A percentile compares a stretch with the other conserved stretches of the same genome.
These are phyloP conservation scores for Leptobrachium leishanense DNA, from an alignment of 2,113 vertebrate species.

Conservation along the genomic window DNA sequence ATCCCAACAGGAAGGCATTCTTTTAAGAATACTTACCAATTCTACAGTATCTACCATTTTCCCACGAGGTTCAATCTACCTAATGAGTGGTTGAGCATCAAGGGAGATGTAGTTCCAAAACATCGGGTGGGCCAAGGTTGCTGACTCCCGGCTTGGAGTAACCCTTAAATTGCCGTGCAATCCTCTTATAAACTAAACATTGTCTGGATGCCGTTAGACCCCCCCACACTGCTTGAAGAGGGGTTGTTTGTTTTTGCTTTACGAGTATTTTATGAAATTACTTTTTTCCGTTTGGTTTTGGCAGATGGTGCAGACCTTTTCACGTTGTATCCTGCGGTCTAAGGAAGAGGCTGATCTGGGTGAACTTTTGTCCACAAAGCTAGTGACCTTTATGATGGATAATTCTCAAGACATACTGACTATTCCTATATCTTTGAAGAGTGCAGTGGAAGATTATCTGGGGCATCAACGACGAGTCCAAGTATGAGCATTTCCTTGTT, in stretches of 20 bases:
- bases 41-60: no score
- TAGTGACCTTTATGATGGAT: slow-evolving; percentile 84
- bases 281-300: background rate
- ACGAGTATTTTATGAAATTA: background rate
- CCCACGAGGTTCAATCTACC: no score
- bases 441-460: slow-evolving; percentile 73
- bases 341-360: slow-evolving; percentile 82
- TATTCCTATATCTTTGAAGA: slow-evolving; percentile 70
- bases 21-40: no score
- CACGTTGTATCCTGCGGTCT: slow-evolving; percentile 80
- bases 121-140: no score
- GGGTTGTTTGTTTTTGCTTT: background rate
- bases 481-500: slow-evolving; percentile 56
- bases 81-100: no score
- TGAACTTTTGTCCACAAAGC: slow-evolving; percentile 79
- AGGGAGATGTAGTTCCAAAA: no score
- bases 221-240: no score
- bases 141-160: no score
- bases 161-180: no score
- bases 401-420: slow-evolving; percentile 76
- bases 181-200: background rate
- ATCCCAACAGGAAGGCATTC: no score
- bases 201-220: background rate
- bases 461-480: slow-evolving; percentile 74
- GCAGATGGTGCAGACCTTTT: slow-evolving; percentile 83